Evolutionary conservation across 2,888 invertebrate species (phyloP), one percentile per base, ranked within the genome.

Genomic region (Atrina japonica): DNA sequence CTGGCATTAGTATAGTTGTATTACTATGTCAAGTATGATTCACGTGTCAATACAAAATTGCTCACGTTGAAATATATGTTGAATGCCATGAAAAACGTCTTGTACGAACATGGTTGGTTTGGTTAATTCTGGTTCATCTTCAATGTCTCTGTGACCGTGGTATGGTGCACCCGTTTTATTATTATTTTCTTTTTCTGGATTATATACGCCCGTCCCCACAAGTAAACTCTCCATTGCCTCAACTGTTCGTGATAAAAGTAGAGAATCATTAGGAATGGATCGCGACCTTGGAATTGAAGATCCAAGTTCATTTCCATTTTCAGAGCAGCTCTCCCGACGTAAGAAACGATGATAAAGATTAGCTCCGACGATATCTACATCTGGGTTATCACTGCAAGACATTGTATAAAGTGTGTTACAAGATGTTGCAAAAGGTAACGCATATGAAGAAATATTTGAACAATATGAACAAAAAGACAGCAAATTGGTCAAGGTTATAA

Each of bases 141-240:
- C 82, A 75, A 90, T 88, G 78, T 89, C 89, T 64, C 89, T 77
- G 67, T 89, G 89, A 11, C 88, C 89, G 41, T 88, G 88, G 70
- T 88, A 88, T 1, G 83, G 76, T 16, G 74, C 63, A 2, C 77
- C 76, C 41, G 78, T 79, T 11, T 73, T 75, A 2, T 66, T 73
- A 16, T 70, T 52, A 2, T 53, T 70, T 9, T 75, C 77, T n/a
- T 74, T 72, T 30, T 82, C 82, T 14, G 84, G 85, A 50, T 87
- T 85, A 81, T 86, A 90, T 5, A 90, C 89, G 0, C 90, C 90
- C 0, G 90, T 90, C 14, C 88, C 87, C 5, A 90, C 90, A 27
- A 90, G 80, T 7, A 90, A 65, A 55, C 86, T 84, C 63, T 86
- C 83, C 70, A 88, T 85, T 3, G 77, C 65, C 21, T 82, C 79